phyloP scores from a whole-genome alignment of 1,140 invertebrate genomes.

The Drosophila fuyamai region DNA sequence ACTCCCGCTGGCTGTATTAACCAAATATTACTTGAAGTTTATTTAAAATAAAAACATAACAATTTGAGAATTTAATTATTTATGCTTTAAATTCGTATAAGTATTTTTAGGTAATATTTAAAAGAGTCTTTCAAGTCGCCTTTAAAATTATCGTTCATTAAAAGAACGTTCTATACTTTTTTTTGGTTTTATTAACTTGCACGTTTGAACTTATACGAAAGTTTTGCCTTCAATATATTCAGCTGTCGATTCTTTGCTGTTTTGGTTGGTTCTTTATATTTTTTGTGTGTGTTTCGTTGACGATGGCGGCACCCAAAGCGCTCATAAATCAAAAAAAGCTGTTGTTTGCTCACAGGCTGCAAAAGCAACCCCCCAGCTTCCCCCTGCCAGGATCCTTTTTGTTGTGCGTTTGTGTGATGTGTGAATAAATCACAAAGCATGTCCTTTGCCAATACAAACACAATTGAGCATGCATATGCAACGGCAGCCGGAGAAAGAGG shows the following conservation, averaged over 20 bases:
- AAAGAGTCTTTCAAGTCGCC: not conserved
- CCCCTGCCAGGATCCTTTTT: not conserved
- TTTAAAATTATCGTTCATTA: not conserved
- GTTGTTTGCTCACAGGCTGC: conserved; percentile 59
- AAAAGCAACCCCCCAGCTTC: conserved; percentile 1
- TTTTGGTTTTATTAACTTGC: conserved; percentile 47
- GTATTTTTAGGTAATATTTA: not conserved
- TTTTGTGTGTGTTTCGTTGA: conserved; percentile 32
- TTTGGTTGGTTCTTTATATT: conserved; percentile 43
- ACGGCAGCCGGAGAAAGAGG: conserved; percentile 40
- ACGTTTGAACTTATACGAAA: conserved; percentile 62
- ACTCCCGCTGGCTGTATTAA: not conserved
- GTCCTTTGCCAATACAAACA: conserved; percentile 83
- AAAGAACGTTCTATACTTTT: not conserved
- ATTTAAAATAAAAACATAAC: too few species aligned
- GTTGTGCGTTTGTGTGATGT: conserved; percentile 65
- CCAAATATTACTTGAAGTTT: too few species aligned
- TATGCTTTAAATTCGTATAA: too few species aligned
- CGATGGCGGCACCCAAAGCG: conserved; percentile 72
- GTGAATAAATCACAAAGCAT: conserved; percentile 83
- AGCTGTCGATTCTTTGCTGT: conserved; percentile 41
- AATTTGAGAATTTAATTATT: too few species aligned
- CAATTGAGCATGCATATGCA: conserved; percentile 83
- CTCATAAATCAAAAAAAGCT: conserved; percentile 80
- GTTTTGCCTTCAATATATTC: conserved; percentile 62